Evolutionary conservation across 2,888 invertebrate genomes (phyloP), one percentile per base, ranked within the genome.

Genomic region (Nowickia ferox): DNA sequence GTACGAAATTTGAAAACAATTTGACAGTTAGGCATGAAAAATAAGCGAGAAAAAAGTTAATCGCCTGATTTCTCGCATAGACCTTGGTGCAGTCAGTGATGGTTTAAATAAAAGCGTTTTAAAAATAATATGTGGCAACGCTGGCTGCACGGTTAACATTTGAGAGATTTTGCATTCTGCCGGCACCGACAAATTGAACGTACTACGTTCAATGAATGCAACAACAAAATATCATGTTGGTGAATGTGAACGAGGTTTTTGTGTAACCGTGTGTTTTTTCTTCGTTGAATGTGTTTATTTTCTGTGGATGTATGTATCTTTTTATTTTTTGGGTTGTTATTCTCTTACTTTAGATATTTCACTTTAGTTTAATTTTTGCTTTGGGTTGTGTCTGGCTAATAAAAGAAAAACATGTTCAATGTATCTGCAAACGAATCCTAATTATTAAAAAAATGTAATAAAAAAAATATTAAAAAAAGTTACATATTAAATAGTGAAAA

Each of bases 351-450:
- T 87, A 87, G 88, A 86, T 80, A 86, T 71, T 87, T 83, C 68
- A 88, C 82, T 89, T 90, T 89, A 91, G 91, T 91, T 90, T 89
- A 90, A 89, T 89, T 91, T 91, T 90, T 89, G 92, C 90, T 90
- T 91, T 91, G 90, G 90, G 89, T 91, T 90, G 91, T 90, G 89
- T 87, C 89, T 90, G 89, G 87, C 87, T 81, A 87, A 88, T 77
- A 88, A 86, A 88, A 83, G 66, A 66, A 57, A 82, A 81, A 88
- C 84, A 83, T 66, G 86, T 80, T 84, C 80, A 66, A 84, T 79
- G 83, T 79, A 86, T 77, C 76, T 84, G 46, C 51, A 79, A 63
- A 69, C 38, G 51, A 75, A 69, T 85, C 75, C 77, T 71, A 81
- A 83, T 15, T 46, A 71, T 9, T 22, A 69, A 15, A 78, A 61